Evolutionary conservation across 37 sponge, comb jelly and placozoan genomes (phyloP), one percentile per base, ranked within the genome.

Genomic region (Ianthella basta): DNA sequence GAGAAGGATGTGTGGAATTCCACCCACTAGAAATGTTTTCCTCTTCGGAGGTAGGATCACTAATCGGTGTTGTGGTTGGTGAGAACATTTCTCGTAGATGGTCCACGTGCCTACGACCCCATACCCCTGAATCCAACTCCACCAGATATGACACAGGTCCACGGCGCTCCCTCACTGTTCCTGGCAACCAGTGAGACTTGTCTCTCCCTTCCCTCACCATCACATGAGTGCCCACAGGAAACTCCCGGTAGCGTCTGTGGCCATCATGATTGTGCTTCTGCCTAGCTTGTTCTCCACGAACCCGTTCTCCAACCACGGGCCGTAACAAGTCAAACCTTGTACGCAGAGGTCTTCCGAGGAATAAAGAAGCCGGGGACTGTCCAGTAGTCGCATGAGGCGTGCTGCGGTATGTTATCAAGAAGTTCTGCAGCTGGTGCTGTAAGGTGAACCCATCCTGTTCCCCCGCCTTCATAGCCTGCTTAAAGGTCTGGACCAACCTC

Each of bases 181-280:
- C 80, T 21, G 10, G 57, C 14, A 37, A 15, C 80, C 80, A 79
- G 23, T 18, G 27, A 54, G 21, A 21, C 5, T 29, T 29, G 29
- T 54, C 13, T 21, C 27, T 55, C 5, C 15, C 8, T 54, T 53
- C 59, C 59, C 54, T 54, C 8, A 79, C 80, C 8, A 36, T 27
- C 24, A 79, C 80, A n/a, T 10, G 41, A 8, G 25, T 16, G 4
- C 80, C 80, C 8, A 79, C 56, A 50, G 5, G 13, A 16, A 79
- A 53, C 25, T 79, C 24, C 6, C 59, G 56, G 21, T 8, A 21
- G 10, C 57, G 6, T 23, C 25, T 16, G n/a, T 10, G 14, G 8
- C 30, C 25, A 79, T 79, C 80, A 79, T 79, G 57, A 41, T 53
- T 14, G 15, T 12, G 30, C 34, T 79, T 79, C 80, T 79, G 80